Evolutionary conservation across 2,797 vertebrate genomes (phyloP), one percentile per base, ranked within the genome.

Genomic region (Clarias platycephalus): DNA sequence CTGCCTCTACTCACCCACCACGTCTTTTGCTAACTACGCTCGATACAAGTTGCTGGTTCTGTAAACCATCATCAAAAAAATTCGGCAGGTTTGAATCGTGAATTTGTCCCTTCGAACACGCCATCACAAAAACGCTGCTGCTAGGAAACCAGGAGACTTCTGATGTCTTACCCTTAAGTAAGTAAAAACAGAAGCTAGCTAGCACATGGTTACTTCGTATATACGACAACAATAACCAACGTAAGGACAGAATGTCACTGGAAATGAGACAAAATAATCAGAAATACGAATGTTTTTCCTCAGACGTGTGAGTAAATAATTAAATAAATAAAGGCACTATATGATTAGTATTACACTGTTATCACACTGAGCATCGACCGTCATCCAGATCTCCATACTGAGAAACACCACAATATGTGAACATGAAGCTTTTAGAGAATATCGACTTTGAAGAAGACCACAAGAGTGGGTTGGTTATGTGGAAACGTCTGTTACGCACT

Each of bases 31-130:
- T 57, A 37, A 64, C 66, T 28, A 64, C 3, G 16, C 80, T 53
- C 15, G 16, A 60, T 60, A 60, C 24, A 82, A 37, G 34, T 24
- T 80, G 89, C 90, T 89, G 87, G 26, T 34, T 68, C 60, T 49
- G 13, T 80, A 49, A 64, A 40, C 60, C 7, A 22, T 34, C 16
- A 58, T 55, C n/a, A n/a, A 2, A 76, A n/a, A 75, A 58, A 57
- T n/a, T 15, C 60, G 13, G 24, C 37, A 22, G 77, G 60, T 80
- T 53, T 22, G 24, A 15, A 63, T 66, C 78, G 18, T 44, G 37
- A 44, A 49, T 78, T 40, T 40, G 31, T 62, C 31, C 31, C 60
- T 24, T n/a, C 20, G 9, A n/a, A 9, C 55, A 64, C 77, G 5
- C 0, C 20, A 3, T 26, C 28, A 20, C 24, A 22, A 66, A 49